phyloP scores from a whole-genome alignment of 2,797 vertebrate genomes.

The Apogon talboti region DNA sequence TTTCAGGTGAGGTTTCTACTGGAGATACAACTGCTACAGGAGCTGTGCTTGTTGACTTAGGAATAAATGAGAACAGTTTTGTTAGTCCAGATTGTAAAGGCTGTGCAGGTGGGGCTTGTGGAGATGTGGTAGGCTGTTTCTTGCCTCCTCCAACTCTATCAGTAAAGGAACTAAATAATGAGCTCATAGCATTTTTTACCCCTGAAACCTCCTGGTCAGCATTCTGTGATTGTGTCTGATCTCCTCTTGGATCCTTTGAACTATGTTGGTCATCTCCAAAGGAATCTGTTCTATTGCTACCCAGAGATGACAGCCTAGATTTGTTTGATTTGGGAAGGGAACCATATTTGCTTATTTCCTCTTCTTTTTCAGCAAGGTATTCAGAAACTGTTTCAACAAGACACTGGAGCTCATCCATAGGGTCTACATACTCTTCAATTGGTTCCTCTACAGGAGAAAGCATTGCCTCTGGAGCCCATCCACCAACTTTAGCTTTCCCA shows the following conservation, averaged over 20 bases:
- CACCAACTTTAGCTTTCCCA: conserved; percentile 73
- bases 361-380: conserved; percentile 97
- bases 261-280: conserved; percentile 69
- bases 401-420: conserved; percentile 95
- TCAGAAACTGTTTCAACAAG: conserved; percentile 96
- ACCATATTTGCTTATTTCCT: conserved; percentile 94
- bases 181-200: conserved; percentile 90
- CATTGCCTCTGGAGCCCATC: conserved; percentile 78
- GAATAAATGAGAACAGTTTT: conserved; percentile 81
- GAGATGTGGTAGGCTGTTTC: conserved; percentile 81
- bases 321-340: conserved; percentile 86
- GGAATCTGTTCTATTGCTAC: conserved; percentile 76
- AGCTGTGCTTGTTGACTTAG: conserved; percentile 78
- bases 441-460: conserved; percentile 89
- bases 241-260: conserved; percentile 64
- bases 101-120: conserved; percentile 63
- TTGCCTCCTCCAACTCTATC: conserved; percentile 87
- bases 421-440: conserved; percentile 88
- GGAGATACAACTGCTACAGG: conserved; percentile 79
- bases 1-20: conserved; percentile 76
- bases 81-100: conserved; percentile 76
- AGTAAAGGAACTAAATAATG: conserved; percentile 87
- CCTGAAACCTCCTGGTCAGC: conserved; percentile 76
- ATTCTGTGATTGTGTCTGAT: conserved; percentile 46
- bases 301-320: conserved; percentile 78